Conservation (phyloP, 2,113 vertebrate species). For the Lagopus leucura region DNA sequence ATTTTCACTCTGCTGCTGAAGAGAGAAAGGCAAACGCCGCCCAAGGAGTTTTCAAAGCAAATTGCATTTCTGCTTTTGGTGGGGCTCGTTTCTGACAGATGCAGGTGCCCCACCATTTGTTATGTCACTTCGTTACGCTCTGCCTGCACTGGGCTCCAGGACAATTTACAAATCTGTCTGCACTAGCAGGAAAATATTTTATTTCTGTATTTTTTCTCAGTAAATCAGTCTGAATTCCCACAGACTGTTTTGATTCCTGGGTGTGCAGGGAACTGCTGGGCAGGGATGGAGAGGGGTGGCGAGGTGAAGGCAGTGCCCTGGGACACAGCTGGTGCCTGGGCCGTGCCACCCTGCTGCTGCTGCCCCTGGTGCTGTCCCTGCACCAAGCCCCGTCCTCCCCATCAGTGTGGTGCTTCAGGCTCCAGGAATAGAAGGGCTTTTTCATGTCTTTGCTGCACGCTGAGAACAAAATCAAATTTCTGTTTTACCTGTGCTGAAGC, state of each 20-base stretch:
- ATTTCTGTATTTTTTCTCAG: no score
- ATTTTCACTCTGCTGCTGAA: background rate
- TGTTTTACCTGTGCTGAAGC: no score
- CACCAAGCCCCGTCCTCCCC: no score
- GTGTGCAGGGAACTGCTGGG: no score
- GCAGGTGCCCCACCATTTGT: background rate
- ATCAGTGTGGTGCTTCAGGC: background rate
- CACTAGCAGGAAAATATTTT: background rate
- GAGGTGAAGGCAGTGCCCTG: no score
- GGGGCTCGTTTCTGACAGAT: background rate
- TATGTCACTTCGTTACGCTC: background rate
- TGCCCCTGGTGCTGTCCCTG: no score
- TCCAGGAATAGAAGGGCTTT: background rate
- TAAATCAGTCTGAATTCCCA: no score
- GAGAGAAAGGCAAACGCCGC: background rate
- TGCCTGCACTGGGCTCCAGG: background rate
- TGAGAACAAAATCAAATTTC: background rate
- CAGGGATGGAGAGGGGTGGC: no score
- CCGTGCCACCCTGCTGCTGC: no score
- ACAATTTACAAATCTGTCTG: background rate
- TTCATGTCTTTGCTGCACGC: background rate
- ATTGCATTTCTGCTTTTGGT: background rate
- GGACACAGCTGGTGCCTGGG: no score
- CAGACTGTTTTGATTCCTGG: no score
- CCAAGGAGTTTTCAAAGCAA: background rate